phyloP scores from a whole-genome alignment of 1,140 invertebrate genomes.

The Atta cephalotes region DNA sequence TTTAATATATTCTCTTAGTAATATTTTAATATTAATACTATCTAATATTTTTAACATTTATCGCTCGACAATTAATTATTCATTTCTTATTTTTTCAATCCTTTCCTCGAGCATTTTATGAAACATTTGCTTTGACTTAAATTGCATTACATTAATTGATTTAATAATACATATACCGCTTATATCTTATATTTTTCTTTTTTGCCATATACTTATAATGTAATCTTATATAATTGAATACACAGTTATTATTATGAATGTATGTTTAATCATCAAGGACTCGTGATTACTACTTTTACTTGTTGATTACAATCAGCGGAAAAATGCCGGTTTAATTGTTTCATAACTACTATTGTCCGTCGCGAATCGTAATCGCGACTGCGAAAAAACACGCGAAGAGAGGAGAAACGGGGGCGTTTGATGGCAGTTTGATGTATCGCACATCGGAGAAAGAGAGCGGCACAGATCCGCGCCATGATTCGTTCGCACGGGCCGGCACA shows the following conservation, averaged over 20 bases:
- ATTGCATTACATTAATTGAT: background rate
- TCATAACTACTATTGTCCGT: background rate
- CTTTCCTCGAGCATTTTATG: background rate
- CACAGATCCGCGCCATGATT: conserved; percentile 42
- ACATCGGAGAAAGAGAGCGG: conserved; percentile 66
- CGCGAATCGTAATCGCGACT: conserved; percentile 29
- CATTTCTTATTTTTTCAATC: background rate
- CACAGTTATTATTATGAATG: background rate
- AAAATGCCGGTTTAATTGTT: conserved; percentile 5
- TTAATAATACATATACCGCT: background rate
- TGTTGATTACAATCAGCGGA: background rate
- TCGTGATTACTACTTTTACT: conserved; percentile 14
- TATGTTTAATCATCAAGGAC: conserved; percentile 11
- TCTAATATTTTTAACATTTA: background rate
- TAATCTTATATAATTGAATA: conserved; percentile 9
- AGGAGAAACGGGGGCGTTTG: conserved; percentile 33
- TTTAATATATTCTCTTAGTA: no score
- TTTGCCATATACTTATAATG: background rate
- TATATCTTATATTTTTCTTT: background rate
- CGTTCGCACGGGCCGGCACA: conserved; percentile 8
- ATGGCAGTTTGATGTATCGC: conserved; percentile 38
- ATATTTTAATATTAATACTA: background rate
- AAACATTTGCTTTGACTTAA: background rate
- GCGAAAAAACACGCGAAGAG: background rate
- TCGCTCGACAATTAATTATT: background rate